These are phyloP conservation scores for Thera britannica DNA, from an alignment of 2,888 invertebrate species.

Conservation along the genomic window DNA sequence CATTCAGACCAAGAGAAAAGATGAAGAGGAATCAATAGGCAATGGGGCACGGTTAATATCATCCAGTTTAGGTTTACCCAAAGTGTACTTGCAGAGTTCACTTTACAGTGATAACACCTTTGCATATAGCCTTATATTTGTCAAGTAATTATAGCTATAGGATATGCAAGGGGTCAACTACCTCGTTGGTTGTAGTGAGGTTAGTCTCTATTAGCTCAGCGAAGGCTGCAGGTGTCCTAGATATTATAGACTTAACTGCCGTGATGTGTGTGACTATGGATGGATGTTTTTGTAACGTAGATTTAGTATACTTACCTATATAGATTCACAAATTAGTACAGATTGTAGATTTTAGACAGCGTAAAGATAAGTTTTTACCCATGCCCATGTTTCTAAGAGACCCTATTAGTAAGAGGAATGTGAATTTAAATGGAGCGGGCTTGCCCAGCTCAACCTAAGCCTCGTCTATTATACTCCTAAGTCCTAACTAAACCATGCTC, in stretches of 20 bases:
- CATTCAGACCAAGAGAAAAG: no score
- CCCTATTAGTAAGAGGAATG: no score
- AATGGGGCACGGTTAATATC: no score
- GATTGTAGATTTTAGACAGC: background rate
- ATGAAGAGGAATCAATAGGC: no score
- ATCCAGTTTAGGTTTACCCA: background rate
- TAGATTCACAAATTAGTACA: background rate
- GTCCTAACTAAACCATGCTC: no score
- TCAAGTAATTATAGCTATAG: background rate
- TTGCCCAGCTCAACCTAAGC: no score
- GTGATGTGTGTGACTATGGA: slow-evolving; percentile 3
- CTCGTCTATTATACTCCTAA: no score
- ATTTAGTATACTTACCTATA: background rate
- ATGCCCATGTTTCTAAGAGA: no score
- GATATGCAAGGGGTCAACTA: slow-evolving; percentile 1
- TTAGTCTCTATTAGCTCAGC: slow-evolving; percentile 12
- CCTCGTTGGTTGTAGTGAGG: background rate
- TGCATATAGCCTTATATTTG: background rate
- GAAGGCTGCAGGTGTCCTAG: slow-evolving; percentile 30
- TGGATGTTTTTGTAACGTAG: background rate
- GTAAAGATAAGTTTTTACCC: background rate
- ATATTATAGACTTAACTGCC: slow-evolving; percentile 25
- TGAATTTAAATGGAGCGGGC: no score
- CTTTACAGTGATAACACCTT: background rate
- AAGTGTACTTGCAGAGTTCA: background rate